These are phyloP conservation scores for Phaethon lepturus DNA, from an alignment of 2,113 vertebrate genomes.

Conservation along the genomic window DNA sequence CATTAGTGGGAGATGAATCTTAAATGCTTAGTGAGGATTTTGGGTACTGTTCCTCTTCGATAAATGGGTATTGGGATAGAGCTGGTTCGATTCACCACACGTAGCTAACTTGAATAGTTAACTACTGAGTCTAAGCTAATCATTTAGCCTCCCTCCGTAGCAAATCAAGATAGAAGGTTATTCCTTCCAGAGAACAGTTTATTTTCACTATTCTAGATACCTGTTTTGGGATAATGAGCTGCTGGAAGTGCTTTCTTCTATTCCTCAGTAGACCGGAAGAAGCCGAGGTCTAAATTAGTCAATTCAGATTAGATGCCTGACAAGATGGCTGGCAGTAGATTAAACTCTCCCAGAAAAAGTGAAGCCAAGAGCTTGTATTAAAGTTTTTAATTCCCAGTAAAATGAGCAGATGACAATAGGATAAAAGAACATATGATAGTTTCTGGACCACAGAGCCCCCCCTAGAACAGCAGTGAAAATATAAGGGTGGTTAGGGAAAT, in stretches of 20 bases:
- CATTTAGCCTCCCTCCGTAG: not conserved
- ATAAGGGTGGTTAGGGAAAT: not conserved
- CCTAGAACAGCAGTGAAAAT: not conserved
- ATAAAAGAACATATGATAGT: not conserved
- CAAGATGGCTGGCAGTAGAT: not conserved
- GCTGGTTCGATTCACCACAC: not conserved
- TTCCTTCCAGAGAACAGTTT: not conserved
- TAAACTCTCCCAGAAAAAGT: not conserved
- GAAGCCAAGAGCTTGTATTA: not conserved
- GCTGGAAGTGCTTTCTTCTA: not conserved
- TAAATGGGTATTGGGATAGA: not conserved
- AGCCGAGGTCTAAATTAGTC: not conserved
- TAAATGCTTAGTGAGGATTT: not conserved
- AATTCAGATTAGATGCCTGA: not conserved
- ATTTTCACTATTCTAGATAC: not conserved
- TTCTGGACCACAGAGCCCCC: not conserved
- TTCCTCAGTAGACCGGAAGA: not conserved
- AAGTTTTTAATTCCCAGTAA: not conserved
- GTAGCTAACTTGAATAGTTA: not conserved
- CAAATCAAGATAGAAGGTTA: not conserved
- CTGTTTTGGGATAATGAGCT: not conserved
- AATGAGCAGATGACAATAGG: not conserved
- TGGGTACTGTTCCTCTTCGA: not conserved
- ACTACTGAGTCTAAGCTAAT: not conserved
- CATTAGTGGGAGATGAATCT: not conserved